Evolutionary conservation across 2,113 vertebrate species (phyloP).

Genomic region (Sturnira hondurensis): DNA sequence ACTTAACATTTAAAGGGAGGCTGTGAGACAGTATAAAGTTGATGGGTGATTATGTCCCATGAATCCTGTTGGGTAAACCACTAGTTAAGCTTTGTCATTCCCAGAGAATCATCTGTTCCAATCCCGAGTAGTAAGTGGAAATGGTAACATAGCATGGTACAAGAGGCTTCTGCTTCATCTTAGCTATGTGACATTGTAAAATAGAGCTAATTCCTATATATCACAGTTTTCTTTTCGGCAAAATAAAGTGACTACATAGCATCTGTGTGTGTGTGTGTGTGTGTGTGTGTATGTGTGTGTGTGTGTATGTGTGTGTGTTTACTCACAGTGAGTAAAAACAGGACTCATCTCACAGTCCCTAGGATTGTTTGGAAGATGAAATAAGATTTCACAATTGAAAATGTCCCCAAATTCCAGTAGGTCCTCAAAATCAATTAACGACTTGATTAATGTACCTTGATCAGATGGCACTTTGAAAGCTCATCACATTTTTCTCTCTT

Average conservation of each 20-base stretch:
- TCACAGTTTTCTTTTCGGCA: background rate
- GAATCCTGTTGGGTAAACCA: background rate
- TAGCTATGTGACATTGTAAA: background rate
- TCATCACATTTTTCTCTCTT: background rate
- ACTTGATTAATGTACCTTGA: background rate
- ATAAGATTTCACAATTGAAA: background rate
- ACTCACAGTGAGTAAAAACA: no score
- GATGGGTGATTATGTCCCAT: background rate
- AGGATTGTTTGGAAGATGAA: no score
- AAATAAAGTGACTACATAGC: background rate
- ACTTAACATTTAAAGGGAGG: background rate
- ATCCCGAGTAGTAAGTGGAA: background rate
- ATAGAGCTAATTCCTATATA: background rate
- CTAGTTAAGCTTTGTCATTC: background rate
- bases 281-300: background rate
- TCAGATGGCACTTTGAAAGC: slow-evolving; percentile 3
- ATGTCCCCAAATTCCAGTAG: background rate
- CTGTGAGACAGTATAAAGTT: background rate
- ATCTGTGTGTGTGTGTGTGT: background rate
- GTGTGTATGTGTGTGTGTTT: background rate
- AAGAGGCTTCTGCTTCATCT: background rate
- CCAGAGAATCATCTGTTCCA: background rate
- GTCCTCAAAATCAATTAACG: background rate
- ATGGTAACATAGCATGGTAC: background rate
- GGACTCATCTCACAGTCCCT: no score